Evolutionary conservation across 1,140 invertebrate species (phyloP), one percentile per base, ranked within the genome.

Genomic region (Antheraea mylitta): DNA sequence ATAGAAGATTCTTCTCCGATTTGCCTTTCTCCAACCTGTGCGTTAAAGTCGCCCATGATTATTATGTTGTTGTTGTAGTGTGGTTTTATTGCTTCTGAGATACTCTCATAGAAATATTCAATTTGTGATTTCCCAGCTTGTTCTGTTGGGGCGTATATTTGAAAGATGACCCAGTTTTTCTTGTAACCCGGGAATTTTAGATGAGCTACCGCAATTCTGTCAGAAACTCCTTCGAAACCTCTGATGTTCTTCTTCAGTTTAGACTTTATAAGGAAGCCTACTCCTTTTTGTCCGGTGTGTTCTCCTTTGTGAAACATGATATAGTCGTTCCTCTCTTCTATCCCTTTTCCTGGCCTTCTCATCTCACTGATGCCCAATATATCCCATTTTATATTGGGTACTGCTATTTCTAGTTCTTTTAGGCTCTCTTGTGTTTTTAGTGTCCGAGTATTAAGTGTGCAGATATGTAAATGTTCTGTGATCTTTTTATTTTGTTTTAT

Each of bases 61-160:
- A n/a, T n/a, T n/a, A n/a, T n/a, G n/a, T n/a, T n/a, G n/a, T n/a
- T n/a, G n/a, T 73, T 48, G 16, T 13, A 61, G 42, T 72, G 58
- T n/a, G n/a, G 30, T 18, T 61, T 37, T 71, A 71, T n/a, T 64
- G 63, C 19, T 71, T 68, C 22, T 38, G 66, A 58, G 8, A 77
- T 16, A n/a, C 60, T 66, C 11, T 75, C 64, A 37, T 74, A 73
- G 53, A 77, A 74, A 61, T 6, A 16, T 37, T 73, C 37, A 3
- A 62, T 61, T 5, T 72, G 66, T 45, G 61, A 42, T 71, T 69
- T 68, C 18, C 6, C 36, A 37, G 67, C 69, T 75, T 78, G 48
- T 65, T 75, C 74, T 58, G 73, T 78, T 36, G 74, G 74, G 6
- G 74, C 73, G 60, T 78, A 78, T 13, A 76, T 67, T 76, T 78